These are phyloP conservation scores for Cichlasoma orientale DNA, from an alignment of 2,797 vertebrate genomes.

Conservation along the genomic window DNA sequence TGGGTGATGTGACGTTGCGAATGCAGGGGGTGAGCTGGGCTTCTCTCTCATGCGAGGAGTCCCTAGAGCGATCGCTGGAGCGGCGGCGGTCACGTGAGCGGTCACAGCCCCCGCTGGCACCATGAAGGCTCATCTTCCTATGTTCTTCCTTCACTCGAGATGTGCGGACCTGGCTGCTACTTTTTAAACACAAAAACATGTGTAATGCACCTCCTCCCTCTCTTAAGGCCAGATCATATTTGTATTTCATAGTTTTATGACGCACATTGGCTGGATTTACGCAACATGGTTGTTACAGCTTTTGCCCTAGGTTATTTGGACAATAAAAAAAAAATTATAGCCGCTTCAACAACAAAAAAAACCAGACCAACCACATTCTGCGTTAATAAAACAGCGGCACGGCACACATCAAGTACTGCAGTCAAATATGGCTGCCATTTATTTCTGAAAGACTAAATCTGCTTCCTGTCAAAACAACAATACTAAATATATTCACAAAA, in stretches of 20 bases:
- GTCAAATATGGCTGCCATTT: neutral
- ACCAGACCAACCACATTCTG: conserved; percentile 20
- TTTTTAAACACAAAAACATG: conserved; percentile 53
- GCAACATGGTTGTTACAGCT: neutral
- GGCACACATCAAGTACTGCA: neutral
- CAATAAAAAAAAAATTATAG: neutral
- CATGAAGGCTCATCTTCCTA: conserved; percentile 94
- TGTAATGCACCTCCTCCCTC: conserved; percentile 2
- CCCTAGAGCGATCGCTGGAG: conserved; percentile 95
- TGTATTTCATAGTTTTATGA: neutral
- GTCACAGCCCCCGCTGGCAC: conserved; percentile 91
- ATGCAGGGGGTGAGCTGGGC: conserved; percentile 98
- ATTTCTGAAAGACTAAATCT: neutral
- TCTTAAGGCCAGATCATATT: neutral
- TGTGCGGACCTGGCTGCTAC: conserved; percentile 84
- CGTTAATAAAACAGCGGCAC: neutral
- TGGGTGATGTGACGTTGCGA: conserved; percentile 96
- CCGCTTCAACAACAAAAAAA: neutral
- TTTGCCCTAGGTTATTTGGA: neutral
- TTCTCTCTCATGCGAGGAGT: conserved; percentile 97
- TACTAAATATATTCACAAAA: neutral
- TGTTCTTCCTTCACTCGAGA: conserved; percentile 84
- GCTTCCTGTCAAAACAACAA: neutral
- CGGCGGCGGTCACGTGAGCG: conserved; percentile 94
- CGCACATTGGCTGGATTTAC: neutral